Conservation (phyloP, 2,888 invertebrate species). For the Lottia gigantea region DNA sequence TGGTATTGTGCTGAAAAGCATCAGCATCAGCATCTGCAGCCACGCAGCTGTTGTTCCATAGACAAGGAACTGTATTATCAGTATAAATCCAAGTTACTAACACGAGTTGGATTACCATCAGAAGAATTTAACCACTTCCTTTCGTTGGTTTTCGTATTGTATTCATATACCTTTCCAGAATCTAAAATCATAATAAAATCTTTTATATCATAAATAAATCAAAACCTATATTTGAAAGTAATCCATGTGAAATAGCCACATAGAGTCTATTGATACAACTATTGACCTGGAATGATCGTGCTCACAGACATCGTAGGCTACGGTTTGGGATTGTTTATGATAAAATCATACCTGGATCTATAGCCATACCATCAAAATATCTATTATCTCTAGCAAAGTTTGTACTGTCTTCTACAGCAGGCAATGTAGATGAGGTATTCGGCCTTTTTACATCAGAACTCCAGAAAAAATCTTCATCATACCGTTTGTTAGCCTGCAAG, state of each 20-base stretch:
- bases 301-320: too few relatives aligned
- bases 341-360: slow-evolving; percentile 27
- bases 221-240: too few relatives aligned
- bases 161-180: slow-evolving; percentile 34
- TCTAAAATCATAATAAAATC: slow-evolving; percentile 19
- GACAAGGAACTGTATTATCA: too few relatives aligned
- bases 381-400: slow-evolving; percentile 25
- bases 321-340: too few relatives aligned
- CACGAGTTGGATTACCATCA: slow-evolving; percentile 20
- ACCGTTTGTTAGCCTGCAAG: background rate
- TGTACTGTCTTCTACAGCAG: background rate
- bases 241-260: too few relatives aligned
- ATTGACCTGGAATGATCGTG: too few relatives aligned
- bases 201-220: too few relatives aligned
- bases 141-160: slow-evolving; percentile 35
- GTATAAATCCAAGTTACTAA: background rate
- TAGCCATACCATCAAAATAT: slow-evolving; percentile 31
- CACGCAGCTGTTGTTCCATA: too few relatives aligned
- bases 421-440: background rate
- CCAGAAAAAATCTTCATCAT: slow-evolving; percentile 10
- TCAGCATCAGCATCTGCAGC: too few relatives aligned
- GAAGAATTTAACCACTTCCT: slow-evolving; percentile 28
- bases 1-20: too few relatives aligned
- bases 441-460: background rate
- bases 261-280: too few relatives aligned